phyloP scores from a whole-genome alignment of 2,797 vertebrate species.

The Rhyacichthys aspro region DNA sequence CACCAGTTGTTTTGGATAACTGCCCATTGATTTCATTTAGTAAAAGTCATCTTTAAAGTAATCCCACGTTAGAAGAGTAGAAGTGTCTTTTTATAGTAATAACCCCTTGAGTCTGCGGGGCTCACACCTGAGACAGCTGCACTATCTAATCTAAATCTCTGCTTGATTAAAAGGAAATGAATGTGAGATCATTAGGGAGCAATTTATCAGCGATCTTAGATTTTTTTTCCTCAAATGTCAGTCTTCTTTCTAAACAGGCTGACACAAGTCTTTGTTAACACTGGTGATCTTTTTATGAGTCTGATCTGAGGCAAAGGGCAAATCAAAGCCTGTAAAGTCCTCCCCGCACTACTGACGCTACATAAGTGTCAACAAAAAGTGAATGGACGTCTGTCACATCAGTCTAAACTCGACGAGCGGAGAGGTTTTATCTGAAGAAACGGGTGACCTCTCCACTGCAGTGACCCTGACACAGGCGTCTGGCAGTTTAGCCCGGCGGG shows the following conservation, averaged over 20 bases:
- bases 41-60: background rate
- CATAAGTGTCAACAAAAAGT: conserved; percentile 33
- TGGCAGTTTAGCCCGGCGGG: conserved; percentile 32
- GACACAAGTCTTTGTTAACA: conserved; percentile 2
- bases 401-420: conserved; percentile 44
- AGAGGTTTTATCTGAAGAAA: conserved; percentile 41
- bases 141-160: too few species aligned
- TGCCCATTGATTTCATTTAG: too few species aligned
- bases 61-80: too few species aligned
- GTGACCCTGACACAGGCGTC: conserved; percentile 39
- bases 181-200: too few species aligned
- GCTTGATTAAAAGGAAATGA: too few species aligned
- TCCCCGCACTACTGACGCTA: conserved; percentile 13
- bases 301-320: background rate
- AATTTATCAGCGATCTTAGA: too few species aligned
- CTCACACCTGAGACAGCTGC: too few species aligned
- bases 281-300: conserved; percentile 1
- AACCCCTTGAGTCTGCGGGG: too few species aligned
- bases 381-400: conserved; percentile 47
- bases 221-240: background rate
- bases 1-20: too few species aligned
- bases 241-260: background rate
- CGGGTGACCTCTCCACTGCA: conserved; percentile 37
- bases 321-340: background rate
- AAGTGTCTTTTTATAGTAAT: too few species aligned